Evolutionary conservation across 2,113 vertebrate species (phyloP).

Genomic region (Atlantisia rogersi): DNA sequence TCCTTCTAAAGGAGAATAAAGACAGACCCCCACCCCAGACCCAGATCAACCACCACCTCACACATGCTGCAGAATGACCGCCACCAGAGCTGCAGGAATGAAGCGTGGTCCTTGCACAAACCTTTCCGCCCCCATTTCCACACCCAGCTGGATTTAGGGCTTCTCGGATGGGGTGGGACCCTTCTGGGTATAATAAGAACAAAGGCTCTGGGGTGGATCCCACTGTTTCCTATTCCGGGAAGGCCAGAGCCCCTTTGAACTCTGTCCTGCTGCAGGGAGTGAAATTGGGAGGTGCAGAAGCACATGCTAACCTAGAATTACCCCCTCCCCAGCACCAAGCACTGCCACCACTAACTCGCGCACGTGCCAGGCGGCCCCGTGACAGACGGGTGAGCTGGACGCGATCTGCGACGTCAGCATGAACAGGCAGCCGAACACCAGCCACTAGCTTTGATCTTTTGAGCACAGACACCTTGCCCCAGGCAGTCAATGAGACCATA

Average conservation of each 20-base stretch:
- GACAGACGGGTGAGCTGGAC: fast-evolving
- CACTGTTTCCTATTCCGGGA: neutral
- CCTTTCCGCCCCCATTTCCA: neutral
- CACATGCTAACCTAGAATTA: neutral
- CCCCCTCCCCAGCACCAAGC: neutral
- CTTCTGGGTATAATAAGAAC: slow-evolving; percentile 7
- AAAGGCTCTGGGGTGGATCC: neutral
- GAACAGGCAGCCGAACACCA: neutral
- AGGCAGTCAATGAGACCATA: neutral
- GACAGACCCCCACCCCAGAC: neutral
- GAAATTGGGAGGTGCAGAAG: neutral
- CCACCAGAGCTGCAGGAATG: neutral
- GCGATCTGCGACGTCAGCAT: neutral
- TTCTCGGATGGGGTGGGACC: neutral
- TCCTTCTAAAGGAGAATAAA: neutral
- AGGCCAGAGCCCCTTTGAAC: slow-evolving; percentile 40
- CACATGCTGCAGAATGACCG: neutral
- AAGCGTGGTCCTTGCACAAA: fast-evolving
- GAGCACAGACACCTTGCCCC: neutral
- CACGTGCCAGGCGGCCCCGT: neutral
- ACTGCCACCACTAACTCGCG: fast-evolving
- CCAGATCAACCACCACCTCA: neutral
- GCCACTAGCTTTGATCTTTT: neutral
- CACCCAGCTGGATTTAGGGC: neutral
- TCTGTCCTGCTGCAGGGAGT: neutral